These are phyloP conservation scores for Plutella xylostella DNA, from an alignment of 2,888 invertebrate species.

Conservation along the genomic window DNA sequence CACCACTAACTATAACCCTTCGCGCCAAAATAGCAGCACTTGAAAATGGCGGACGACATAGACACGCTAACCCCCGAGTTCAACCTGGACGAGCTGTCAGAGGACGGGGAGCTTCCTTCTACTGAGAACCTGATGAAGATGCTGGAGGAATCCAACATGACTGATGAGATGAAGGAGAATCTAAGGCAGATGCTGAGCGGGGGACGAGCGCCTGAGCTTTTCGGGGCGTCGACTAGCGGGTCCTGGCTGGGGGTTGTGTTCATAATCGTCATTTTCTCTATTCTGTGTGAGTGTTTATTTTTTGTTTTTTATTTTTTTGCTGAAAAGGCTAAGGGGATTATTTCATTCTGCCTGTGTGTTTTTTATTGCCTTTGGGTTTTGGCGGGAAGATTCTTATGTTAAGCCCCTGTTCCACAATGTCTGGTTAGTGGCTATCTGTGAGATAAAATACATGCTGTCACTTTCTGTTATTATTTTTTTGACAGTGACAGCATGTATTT, in stretches of 20 bases:
- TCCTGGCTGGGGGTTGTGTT: conserved; percentile 36
- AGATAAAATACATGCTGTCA: too few relatives aligned
- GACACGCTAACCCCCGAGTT: conserved; percentile 21
- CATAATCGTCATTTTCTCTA: conserved; percentile 37
- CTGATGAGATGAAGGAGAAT: conserved; percentile 73
- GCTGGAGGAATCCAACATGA: conserved; percentile 69
- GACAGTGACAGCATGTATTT: too few relatives aligned
- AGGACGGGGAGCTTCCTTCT: conserved; percentile 58
- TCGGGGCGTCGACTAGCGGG: conserved; percentile 34
- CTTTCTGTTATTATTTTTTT: too few relatives aligned
- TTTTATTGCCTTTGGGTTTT: too few relatives aligned
- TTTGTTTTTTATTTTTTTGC: too few relatives aligned
- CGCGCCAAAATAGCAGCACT: not conserved
- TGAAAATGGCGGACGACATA: conserved; percentile 28
- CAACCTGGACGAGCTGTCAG: conserved; percentile 35
- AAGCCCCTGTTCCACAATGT: too few relatives aligned
- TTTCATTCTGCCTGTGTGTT: not conserved
- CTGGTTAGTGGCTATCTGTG: too few relatives aligned
- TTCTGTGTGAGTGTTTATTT: conserved; percentile 38
- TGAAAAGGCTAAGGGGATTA: conserved; percentile 18
- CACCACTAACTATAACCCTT: too few relatives aligned
- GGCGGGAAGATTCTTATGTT: too few relatives aligned
- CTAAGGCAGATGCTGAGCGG: conserved; percentile 62
- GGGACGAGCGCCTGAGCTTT: conserved; percentile 45
- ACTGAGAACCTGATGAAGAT: conserved; percentile 68